These are phyloP conservation scores for Porites divaricata DNA, from an alignment of 92 coral and sea anemone genomes.

Conservation along the genomic window DNA sequence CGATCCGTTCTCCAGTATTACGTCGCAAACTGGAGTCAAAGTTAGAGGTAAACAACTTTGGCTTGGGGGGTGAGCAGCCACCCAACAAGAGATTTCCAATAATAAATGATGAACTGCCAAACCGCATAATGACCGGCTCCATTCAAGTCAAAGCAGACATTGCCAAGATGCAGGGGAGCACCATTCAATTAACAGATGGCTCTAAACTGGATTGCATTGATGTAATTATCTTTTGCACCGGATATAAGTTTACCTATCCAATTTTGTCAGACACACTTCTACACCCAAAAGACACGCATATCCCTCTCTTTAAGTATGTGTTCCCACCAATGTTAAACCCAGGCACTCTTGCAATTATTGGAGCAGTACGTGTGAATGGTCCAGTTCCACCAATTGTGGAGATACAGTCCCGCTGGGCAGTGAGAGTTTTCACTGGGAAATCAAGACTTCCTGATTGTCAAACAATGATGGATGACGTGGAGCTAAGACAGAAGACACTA, in stretches of 20 bases:
- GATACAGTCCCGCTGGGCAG: constrained; percentile 89
- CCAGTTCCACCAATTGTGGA: constrained; percentile 69
- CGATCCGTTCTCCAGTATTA: constrained; percentile 22
- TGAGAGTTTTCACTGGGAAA: constrained; percentile 72
- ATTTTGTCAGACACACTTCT: constrained; percentile 64
- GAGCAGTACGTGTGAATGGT: constrained; percentile 66
- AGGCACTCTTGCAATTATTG: constrained; percentile 82
- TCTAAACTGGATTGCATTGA: constrained; percentile 77
- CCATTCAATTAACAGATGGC: constrained; percentile 75
- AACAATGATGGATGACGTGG: constrained; percentile 67
- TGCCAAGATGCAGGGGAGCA: constrained; percentile 49
- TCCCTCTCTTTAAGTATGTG: constrained; percentile 79
- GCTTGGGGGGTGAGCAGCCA: constrained; percentile 55
- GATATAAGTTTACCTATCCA: constrained; percentile 74
- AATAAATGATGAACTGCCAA: constrained; percentile 87
- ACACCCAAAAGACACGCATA: constrained; percentile 46
- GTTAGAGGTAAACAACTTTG: constrained; percentile 65
- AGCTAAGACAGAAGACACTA: constrained; percentile 15
- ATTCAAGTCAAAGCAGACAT: constrained; percentile 70
- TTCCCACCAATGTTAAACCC: constrained; percentile 63
- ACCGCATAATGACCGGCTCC: constrained; percentile 84
- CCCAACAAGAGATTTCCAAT: constrained; percentile 33
- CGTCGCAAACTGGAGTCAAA: constrained; percentile 27
- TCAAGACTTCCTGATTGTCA: constrained; percentile 64
- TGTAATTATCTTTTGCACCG: constrained; percentile 80